Evolutionary conservation across 2,797 vertebrate genomes (phyloP), one percentile per base, ranked within the genome.

Genomic region (Dipus sagitta): DNA sequence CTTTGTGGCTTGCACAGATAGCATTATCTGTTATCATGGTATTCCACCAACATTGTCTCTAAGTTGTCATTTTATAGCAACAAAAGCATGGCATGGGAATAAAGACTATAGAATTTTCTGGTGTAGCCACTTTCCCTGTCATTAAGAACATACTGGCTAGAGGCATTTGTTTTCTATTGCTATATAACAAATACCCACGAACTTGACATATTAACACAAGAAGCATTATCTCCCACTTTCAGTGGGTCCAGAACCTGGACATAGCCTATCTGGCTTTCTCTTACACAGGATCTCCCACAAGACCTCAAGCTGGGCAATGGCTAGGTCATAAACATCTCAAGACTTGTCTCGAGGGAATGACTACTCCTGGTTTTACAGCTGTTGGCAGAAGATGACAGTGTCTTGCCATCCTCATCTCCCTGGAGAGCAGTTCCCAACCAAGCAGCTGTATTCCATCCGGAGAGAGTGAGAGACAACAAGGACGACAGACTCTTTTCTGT

Each of bases 341-440:
- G 83, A 58, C 75, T 86, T 86, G 67, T 80, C 67, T 23, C 34
- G 28, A 11, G 5, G 87, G 52, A 92, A 64, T 70, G 79, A 30
- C 52, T 70, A 38, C 72, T 95, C 71, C 70, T 42, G 79, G 65
- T 76, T 42, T 38, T 23, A 70, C 2, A 30, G n/a, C 68, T 83
- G 17, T 67, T 80, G 67, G 80, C 80, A 83, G 76, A 21, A 91
- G 90, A 95, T 60, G 80, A 52, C 30, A 79, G 34, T 70, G 67
- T 94, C 42, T 91, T 83, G 72, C 62, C 80, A 62, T 14, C 32
- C 71, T 64, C 76, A 62, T 67, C 26, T 92, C 88, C 72, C 47
- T 42, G 42, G 42, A 90, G 38, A 82, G 34, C 47, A 30, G 67
- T 76, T 88, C 79, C 47, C 14, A 75, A 38, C 32, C 70, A 77